A percentile compares a stretch with the other conserved stretches of the same genome.
Conservation (phyloP, 2,113 vertebrate genomes). For the Cariama cristata region DNA sequence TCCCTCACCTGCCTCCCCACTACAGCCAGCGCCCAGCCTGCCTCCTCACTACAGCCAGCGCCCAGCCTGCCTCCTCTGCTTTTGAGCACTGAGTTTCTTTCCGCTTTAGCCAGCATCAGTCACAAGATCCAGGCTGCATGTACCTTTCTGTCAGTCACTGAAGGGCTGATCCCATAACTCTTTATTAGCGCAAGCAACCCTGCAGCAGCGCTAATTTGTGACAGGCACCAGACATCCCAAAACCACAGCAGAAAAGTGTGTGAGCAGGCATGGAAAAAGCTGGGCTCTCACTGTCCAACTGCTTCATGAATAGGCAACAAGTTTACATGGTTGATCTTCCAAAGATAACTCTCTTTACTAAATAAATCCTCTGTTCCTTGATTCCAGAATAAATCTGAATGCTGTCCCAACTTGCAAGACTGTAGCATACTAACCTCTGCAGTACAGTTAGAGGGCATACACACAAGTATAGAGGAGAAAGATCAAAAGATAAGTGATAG, state of each 20-base stretch:
- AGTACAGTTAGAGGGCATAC: neutral
- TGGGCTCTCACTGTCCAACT: neutral
- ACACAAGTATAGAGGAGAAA: neutral
- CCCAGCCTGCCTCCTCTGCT: neutral
- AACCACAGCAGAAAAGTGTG: neutral
- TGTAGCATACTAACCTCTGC: neutral
- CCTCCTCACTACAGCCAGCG: neutral
- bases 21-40: neutral
- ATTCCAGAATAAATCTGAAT: neutral
- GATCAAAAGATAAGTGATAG: neutral
- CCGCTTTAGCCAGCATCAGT: neutral
- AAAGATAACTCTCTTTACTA: neutral
- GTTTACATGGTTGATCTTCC: neutral
- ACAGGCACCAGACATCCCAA: neutral
- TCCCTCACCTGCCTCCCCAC: neutral
- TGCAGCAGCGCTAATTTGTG: neutral
- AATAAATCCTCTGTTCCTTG: neutral
- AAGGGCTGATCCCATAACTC: neutral
- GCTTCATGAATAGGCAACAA: neutral
- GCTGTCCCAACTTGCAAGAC: neutral
- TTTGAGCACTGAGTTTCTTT: neutral
- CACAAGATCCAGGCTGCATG: fast-evolving
- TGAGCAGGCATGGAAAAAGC: neutral
- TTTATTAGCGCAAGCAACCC: neutral
- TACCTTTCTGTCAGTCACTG: neutral